phyloP scores from a whole-genome alignment of 2,113 vertebrate genomes.

The Antidorcas marsupialis region DNA sequence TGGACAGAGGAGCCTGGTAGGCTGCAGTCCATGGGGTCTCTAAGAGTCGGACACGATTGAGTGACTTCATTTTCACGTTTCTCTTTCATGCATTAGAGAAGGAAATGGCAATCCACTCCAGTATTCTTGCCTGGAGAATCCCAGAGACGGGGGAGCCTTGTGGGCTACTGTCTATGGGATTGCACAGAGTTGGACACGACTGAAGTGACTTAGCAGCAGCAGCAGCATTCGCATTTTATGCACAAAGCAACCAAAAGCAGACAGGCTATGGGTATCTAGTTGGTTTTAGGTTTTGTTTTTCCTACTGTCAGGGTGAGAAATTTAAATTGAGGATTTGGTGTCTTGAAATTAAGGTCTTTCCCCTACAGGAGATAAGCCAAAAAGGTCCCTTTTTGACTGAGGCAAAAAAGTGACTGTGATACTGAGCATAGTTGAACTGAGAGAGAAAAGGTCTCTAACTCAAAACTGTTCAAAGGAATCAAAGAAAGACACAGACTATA shows the following conservation, averaged over 20 bases:
- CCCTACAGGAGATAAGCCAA: background rate
- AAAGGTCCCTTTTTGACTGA: background rate
- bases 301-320: background rate
- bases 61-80: fast-evolving
- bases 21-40: too few relatives aligned
- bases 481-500: background rate
- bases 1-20: fast-evolving
- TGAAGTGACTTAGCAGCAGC: too few relatives aligned
- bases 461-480: background rate
- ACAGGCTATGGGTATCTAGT: background rate
- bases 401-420: background rate
- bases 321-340: background rate
- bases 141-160: fast-evolving
- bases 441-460: background rate
- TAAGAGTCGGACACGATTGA: fast-evolving
- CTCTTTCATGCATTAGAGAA: too few relatives aligned
- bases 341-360: background rate
- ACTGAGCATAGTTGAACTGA: background rate
- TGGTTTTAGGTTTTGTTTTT: background rate
- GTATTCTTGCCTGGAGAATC: too few relatives aligned
- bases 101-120: too few relatives aligned
- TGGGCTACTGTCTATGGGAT: too few relatives aligned
- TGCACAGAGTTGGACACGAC: fast-evolving
- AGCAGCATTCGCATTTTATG: background rate
- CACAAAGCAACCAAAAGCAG: background rate